Evolutionary conservation across 2,113 vertebrate genomes (phyloP).

Genomic region (Perca fluviatilis): DNA sequence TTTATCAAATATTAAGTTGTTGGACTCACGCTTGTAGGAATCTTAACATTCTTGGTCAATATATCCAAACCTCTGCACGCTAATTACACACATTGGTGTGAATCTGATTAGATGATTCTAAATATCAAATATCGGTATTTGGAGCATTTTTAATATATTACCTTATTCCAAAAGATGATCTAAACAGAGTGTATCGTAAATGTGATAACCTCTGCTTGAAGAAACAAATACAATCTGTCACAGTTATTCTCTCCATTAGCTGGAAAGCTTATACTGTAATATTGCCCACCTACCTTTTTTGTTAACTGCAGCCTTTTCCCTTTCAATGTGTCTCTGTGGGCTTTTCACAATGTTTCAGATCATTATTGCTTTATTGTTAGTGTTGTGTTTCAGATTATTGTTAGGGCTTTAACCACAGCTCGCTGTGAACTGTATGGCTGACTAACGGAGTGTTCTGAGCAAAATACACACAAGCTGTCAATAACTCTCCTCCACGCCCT

Average conservation of each 20-base stretch:
- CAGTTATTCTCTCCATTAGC: conserved; percentile 31
- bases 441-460: conserved; percentile 53
- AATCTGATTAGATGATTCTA: conserved; percentile 27
- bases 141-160: conserved; percentile 4
- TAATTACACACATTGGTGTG: background rate
- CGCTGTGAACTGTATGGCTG: conserved; percentile 11
- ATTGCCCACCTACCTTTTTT: conserved; percentile 27
- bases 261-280: conserved; percentile 28
- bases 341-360: conserved; percentile 50
- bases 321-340: conserved; percentile 42
- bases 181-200: conserved; percentile 22
- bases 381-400: conserved; percentile 47
- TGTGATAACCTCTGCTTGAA: conserved; percentile 5
- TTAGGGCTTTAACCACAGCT: conserved; percentile 28
- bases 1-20: background rate
- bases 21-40: background rate
- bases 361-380: conserved; percentile 53
- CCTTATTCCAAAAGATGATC: conserved; percentile 18
- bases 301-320: conserved; percentile 38
- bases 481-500: conserved; percentile 7
- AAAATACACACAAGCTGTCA: conserved; percentile 36
- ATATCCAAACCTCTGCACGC: background rate
- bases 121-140: conserved; percentile 8
- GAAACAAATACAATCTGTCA: conserved; percentile 26
- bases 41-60: background rate